Evolutionary conservation across 2,888 invertebrate genomes (phyloP), one percentile per base, ranked within the genome.

Genomic region (Ormyrus thymus): DNA sequence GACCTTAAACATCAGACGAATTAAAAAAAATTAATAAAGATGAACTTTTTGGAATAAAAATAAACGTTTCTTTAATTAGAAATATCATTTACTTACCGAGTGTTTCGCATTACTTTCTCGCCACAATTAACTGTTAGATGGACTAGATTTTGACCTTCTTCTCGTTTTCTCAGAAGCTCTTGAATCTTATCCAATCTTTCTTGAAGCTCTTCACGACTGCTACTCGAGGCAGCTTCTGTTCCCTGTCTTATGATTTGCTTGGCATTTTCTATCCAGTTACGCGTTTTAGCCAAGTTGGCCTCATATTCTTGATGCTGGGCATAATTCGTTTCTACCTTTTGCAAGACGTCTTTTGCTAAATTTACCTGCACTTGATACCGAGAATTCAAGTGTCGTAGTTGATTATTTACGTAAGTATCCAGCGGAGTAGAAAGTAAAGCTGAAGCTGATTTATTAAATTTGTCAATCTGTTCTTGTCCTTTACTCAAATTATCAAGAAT

Each of bases 311-410:
- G 92, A 87, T 97, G 97, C 86, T 97, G 96, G 83, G 96, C 95
- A 72, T 94, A 93, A 86, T 97, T 97, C 0, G 95, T 96, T 90
- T 97, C 96, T 0, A 97, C 96, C 90, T 97, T 97, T 86, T 96
- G 96, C 2, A 96, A 90, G 0, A 97, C 97, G 90, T 97, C 97
- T 87, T 96, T 95, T 0, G 95, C 97, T 87, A 97, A 92, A 89
- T 97, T 97, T 0, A 96, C 92, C 87, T 96, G 94, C 0, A 97
- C 96, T 92, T 97, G 96, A 85, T 97, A 97, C 85, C 97, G 93
- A 0, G 97, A 97, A 89, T 97, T 97, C 13, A 97, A 91, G 86
- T 96, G 95, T 81, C 96, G 93, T 70, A 97, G 89, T 88, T 97
- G 97, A 87, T 96, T 97, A 85, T 95, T 96, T 0, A 97, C 95